Evolutionary conservation across 2,797 vertebrate genomes (phyloP), one percentile per base, ranked within the genome.

Genomic region (Merluccius polli): DNA sequence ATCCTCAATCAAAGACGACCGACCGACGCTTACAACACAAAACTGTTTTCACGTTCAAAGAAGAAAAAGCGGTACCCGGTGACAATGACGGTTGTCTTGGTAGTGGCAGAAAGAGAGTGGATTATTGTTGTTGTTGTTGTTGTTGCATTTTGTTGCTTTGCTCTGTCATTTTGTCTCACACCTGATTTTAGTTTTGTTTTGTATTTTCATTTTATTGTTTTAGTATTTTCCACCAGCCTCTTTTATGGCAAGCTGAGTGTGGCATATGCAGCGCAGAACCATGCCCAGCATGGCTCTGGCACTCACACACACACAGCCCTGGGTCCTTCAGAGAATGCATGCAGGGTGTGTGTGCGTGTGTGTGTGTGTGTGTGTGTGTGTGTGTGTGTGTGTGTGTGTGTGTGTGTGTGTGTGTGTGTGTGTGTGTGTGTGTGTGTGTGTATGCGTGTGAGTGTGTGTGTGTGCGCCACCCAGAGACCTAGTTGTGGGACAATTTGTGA

Each of bases 261-360:
- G 87, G 89, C 90, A 92, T 88, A 93, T 91, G 90, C 87, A 90
- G 85, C 83, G 85, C 35, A 79, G 89, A 89, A 81, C 85, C 81
- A 85, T 88, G 89, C 89, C 71, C 91, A 90, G 90, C 86, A 71
- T 87, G 89, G 84, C 87, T 88, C 89, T 90, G 90, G 90, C 88
- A 87, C 87, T 80, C 79, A 5, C 84, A 85, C 88, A 91, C 87
- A 86, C 88, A 48, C 44, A 84, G 85, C 87, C 86, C 85, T 83
- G 86, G 87, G 85, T 87, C 89, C 82, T 89, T 87, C 81, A 86
- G 89, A 85, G 85, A 88, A 88, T 86, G 41, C 44, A 48, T 1
- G 44, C 88, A 83, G 89, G 86, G 88, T 41, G 38, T 16, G 38
- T 41, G 88, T 90, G 87, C 87, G 44, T 48, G 15, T 18, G 44